Evolutionary conservation across 2,888 invertebrate species (phyloP).

Genomic region (Tromatobia lineatoria): DNA sequence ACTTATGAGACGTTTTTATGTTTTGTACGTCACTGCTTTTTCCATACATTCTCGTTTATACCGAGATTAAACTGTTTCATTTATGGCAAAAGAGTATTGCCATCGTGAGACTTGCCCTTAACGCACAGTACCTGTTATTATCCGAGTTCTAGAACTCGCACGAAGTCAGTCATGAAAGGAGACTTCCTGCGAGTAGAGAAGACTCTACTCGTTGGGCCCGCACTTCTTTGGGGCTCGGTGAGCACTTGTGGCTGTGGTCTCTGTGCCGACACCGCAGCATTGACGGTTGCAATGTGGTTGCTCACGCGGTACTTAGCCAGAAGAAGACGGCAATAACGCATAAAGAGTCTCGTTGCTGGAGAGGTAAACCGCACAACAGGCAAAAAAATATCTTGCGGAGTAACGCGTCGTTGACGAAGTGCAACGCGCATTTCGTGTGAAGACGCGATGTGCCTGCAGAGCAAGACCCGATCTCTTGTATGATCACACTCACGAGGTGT

Average conservation of each 20-base stretch:
- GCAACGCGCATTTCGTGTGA: constrained; percentile 26
- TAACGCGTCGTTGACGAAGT: constrained; percentile 31
- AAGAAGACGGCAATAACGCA: constrained; percentile 53
- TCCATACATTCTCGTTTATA: constrained; percentile 39
- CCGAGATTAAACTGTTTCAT: constrained; percentile 30
- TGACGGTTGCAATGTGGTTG: constrained; percentile 70
- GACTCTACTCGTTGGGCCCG: constrained; percentile 42
- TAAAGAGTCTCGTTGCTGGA: constrained; percentile 69
- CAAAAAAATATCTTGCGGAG: constrained; percentile 34
- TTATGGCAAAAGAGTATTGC: constrained; percentile 37
- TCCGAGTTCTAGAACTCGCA: constrained; percentile 15
- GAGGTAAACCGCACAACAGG: constrained; percentile 62
- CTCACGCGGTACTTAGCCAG: constrained; percentile 62
- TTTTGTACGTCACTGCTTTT: constrained; percentile 17
- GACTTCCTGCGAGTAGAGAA: constrained; percentile 41
- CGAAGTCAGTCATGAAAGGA: constrained; percentile 31
- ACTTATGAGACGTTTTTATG: neutral
- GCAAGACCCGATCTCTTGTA: neutral
- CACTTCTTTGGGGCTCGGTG: constrained; percentile 55
- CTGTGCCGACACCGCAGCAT: constrained; percentile 45
- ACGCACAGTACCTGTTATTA: constrained; percentile 54
- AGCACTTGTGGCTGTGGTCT: constrained; percentile 61
- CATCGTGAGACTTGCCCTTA: constrained; percentile 43
- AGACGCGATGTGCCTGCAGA: constrained; percentile 3
- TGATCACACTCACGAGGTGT: constrained; percentile 20